These are phyloP conservation scores for Sebastes fasciatus DNA, from an alignment of 2,113 vertebrate species.

Conservation along the genomic window DNA sequence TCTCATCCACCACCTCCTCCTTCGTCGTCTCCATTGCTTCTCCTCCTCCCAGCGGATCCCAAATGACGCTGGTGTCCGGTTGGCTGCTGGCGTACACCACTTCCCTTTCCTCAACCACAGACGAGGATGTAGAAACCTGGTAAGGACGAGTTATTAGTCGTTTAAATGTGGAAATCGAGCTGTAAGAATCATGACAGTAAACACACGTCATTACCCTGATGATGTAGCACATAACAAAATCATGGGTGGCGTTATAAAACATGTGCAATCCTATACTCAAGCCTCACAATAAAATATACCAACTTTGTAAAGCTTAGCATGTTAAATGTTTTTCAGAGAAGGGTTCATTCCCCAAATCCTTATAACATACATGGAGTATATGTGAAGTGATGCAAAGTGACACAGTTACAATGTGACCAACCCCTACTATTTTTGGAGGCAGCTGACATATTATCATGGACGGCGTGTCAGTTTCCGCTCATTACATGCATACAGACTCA, in stretches of 20 bases:
- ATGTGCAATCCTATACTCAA: background rate
- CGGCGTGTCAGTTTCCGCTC: no score
- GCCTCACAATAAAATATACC: background rate
- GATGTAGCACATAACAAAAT: background rate
- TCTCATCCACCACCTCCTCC: constrained; percentile 58
- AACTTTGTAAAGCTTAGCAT: background rate
- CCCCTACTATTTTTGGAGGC: no score
- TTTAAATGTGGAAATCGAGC: background rate
- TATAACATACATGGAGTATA: no score
- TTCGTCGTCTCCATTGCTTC: constrained; percentile 36
- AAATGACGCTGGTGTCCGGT: constrained; percentile 65
- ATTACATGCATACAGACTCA: no score
- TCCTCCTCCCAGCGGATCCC: constrained; percentile 71
- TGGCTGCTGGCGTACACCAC: constrained; percentile 65
- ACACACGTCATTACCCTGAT: background rate
- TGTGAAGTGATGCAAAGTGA: no score
- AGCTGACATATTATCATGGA: no score
- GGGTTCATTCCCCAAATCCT: background rate
- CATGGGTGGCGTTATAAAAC: background rate
- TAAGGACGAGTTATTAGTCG: background rate
- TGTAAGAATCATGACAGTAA: no score
- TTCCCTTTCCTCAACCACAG: constrained; percentile 90
- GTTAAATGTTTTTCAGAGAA: background rate
- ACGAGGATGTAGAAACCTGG: constrained; percentile 93
- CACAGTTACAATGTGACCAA: no score